These are phyloP conservation scores for Oryzias woworae DNA, from an alignment of 2,113 vertebrate genomes.

Conservation along the genomic window DNA sequence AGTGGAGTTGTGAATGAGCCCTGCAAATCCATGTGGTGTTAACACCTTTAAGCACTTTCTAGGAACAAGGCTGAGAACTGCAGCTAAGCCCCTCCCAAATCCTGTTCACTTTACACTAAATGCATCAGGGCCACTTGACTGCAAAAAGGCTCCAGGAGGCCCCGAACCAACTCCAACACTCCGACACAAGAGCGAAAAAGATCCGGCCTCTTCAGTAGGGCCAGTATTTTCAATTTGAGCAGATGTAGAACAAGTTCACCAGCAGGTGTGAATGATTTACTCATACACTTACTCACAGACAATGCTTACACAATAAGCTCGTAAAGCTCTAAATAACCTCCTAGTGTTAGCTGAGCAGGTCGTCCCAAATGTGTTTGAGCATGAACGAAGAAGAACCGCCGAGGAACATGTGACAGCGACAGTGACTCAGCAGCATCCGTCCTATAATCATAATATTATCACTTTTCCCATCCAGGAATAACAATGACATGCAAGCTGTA, in stretches of 20 bases:
- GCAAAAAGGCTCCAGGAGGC: conserved; percentile 53
- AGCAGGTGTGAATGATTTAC: background rate
- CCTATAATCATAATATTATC: no score
- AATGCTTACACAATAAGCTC: no score
- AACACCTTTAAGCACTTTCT: conserved; percentile 55
- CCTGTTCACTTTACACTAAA: conserved; percentile 61
- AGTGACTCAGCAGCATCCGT: no score
- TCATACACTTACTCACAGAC: no score
- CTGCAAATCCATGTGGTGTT: conserved; percentile 46
- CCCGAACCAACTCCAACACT: conserved; percentile 31
- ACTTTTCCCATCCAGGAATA: no score
- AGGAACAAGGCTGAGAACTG: conserved; percentile 55
- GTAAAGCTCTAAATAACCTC: no score
- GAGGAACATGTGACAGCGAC: no score
- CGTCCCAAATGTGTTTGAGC: no score
- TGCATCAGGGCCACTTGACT: conserved; percentile 58
- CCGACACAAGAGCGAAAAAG: conserved; percentile 42
- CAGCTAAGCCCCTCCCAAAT: conserved; percentile 39
- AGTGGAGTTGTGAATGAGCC: conserved; percentile 47
- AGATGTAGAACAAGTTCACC: conserved; percentile 20
- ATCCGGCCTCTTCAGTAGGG: conserved; percentile 8
- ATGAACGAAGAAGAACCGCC: no score
- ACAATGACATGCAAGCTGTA: no score
- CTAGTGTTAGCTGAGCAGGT: no score
- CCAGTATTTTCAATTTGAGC: conserved; percentile 26